Base-by-base conservation (phyloP, 2,888 invertebrate species). In the Calameuta pallipes region DNA sequence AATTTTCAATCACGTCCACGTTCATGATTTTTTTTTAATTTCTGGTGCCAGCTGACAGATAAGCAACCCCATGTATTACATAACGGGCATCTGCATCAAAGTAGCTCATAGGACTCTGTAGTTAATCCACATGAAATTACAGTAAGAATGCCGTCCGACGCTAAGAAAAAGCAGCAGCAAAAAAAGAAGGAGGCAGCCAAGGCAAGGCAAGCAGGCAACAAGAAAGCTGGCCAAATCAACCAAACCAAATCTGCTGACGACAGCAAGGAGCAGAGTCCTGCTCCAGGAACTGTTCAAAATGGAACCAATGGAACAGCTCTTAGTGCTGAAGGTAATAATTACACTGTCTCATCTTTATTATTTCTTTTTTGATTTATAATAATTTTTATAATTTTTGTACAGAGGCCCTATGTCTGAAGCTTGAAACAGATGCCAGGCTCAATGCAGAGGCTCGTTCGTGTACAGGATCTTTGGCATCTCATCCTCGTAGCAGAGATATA, bases 141-240 rank as follows among this genome's bases (percentile, higher is more conserved):
- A 82, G 81, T 73, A 81, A 92, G 83, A 85, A 99, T 99, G 99
- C 99, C 99, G 92, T 99, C 99, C 88, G 99, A 99, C 93, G 96
- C 98, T 68, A 99, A 99, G 93, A 99, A 99, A 94, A 97, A 98
- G 91, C 96, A 98, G 91, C 98, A 97, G 90, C 97, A 97, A 90
- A 98, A 98, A 92, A 99, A 99, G 92, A 99, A 99, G 92, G 98
- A 98, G 85, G 97, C 97, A 77, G 96, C 97, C 6, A 96, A 96
- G 90, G 95, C 94, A 81, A 94, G 96, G 80, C 93, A 93, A 85
- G 82, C 89, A n/a, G 88, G 91, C 15, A 41, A 15, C 41, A 88
- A 91, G 80, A 91, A 88, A 84, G 86, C 85, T 80, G 85, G 81
- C 35, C 85, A 83, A 82, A 78, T 79, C 9, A 83, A 80, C 73